Evolutionary conservation across 2,797 vertebrate species (phyloP), one percentile per base, ranked within the genome.

Genomic region (Octomys mimax): DNA sequence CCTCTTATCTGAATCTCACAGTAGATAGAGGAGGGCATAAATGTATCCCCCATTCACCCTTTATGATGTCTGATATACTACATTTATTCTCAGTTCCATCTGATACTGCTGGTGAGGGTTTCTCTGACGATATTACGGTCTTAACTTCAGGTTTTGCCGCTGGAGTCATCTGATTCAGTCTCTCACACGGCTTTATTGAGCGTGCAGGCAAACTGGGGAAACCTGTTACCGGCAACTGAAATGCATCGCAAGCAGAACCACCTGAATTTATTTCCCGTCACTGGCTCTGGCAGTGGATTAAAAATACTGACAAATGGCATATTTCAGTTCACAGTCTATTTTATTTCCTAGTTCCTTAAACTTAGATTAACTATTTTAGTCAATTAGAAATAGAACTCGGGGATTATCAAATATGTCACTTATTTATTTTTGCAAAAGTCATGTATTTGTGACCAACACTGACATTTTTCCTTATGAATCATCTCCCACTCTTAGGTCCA

Each of bases 321-420:
- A 98, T 97, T 93, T 96, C 87, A 85, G 82, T 97, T 97, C 96
- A 93, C 33, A 94, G 92, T 87, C 92, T 75, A 82, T 94, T 96
- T 95, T 96, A 90, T 92, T 92, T 26, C 26, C 78, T 87, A 87
- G 77, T 95, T 97, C 81, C 79, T 97, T 97, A 97, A 94, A 96
- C 84, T 87, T 91, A 97, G 66, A 89, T 97, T 96, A 97, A 28
- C 1, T 61, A 97, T 87, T 93, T 75, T 86, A 96, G 93, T 95
- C 96, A 97, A 96, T 98, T 97, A 98, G 97, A 97, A 97, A 79
- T n/a, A 88, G 84, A 96, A 96, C 49, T 91, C 18, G 61, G 81
- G 73, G 93, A 90, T 77, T 52, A 89, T 94, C 96, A 95, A 95
- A 70, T 94, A 95, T 21, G 82, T 81, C 93, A 92, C 64, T 87